Percentiles rank a stretch among this genome's conserved stretches.
Conservation (phyloP, 2,113 vertebrate species). For the Perccottus glenii region DNA sequence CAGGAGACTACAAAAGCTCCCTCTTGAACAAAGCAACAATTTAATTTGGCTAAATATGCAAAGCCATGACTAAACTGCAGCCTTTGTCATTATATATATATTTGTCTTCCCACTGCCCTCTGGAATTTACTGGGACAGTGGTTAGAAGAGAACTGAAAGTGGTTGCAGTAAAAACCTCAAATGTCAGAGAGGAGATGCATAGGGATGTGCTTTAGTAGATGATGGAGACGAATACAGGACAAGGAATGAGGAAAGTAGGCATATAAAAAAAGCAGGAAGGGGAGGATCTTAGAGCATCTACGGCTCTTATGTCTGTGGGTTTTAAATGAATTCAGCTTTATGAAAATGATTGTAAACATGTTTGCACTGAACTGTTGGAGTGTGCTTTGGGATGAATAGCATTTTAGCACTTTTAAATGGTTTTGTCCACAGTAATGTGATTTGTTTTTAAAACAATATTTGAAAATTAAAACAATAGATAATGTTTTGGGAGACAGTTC, state of each 20-base stretch:
- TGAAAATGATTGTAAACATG: slow-evolving; percentile 2
- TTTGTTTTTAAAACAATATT: too few relatives aligned
- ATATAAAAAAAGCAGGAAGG: slow-evolving; percentile 17
- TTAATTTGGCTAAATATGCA: slow-evolving; percentile 18
- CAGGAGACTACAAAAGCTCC: background rate
- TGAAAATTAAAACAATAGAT: background rate
- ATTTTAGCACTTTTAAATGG: background rate
- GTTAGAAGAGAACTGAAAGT: slow-evolving; percentile 32
- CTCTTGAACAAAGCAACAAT: slow-evolving; percentile 1
- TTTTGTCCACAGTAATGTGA: background rate
- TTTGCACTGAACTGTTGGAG: background rate
- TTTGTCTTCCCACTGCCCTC: background rate
- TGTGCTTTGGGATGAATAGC: background rate
- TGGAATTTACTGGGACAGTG: slow-evolving; percentile 17
- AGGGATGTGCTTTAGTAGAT: slow-evolving; percentile 23
- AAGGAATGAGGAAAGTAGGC: slow-evolving; percentile 28
- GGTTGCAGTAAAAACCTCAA: slow-evolving; percentile 25
- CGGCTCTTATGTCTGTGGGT: background rate
- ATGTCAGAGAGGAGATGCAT: slow-evolving; percentile 30
- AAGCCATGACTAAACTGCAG: slow-evolving; percentile 26
- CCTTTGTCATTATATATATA: slow-evolving; percentile 21
- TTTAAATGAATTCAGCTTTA: slow-evolving; percentile 4
- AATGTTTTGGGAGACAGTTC: background rate
- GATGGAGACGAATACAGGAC: slow-evolving; percentile 55
- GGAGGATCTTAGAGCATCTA: background rate